Conservation (phyloP, 1,140 invertebrate species). For the Diabrotica undecimpunctata region DNA sequence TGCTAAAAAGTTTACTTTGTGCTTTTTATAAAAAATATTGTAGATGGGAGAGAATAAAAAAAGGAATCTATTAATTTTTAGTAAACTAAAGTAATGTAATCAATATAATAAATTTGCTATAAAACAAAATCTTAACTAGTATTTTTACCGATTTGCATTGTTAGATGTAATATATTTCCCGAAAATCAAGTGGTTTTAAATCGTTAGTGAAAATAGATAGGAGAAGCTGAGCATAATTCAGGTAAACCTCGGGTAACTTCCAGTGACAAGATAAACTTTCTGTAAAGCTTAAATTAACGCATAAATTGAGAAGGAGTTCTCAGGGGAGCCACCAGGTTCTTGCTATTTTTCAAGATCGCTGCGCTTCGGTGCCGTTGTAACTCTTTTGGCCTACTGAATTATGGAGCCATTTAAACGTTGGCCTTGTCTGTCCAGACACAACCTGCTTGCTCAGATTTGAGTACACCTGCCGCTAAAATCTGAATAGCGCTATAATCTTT, state of each 20-base stretch:
- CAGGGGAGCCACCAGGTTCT: neutral
- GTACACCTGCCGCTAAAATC: neutral
- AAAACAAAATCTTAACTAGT: no score
- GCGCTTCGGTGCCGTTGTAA: neutral
- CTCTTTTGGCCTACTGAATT: neutral
- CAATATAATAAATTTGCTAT: no score
- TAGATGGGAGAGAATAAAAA: no score
- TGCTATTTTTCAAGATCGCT: conserved; percentile 1
- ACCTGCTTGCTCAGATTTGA: neutral
- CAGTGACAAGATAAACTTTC: conserved; percentile 2
- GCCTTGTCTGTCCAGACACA: neutral
- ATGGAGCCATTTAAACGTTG: neutral
- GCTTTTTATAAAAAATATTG: no score
- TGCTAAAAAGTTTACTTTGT: no score
- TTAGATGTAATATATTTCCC: neutral
- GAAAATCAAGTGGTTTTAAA: neutral
- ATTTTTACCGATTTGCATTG: no score
- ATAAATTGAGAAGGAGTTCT: conserved; percentile 2
- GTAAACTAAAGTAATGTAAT: no score
- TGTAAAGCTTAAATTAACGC: conserved; percentile 1
- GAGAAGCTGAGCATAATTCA: neutral
- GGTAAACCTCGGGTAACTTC: neutral
- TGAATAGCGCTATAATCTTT: neutral
- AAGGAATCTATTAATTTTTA: no score
- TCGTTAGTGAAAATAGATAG: neutral